Conservation (phyloP, 1,140 invertebrate species). For the Heliconius eleuchia region DNA sequence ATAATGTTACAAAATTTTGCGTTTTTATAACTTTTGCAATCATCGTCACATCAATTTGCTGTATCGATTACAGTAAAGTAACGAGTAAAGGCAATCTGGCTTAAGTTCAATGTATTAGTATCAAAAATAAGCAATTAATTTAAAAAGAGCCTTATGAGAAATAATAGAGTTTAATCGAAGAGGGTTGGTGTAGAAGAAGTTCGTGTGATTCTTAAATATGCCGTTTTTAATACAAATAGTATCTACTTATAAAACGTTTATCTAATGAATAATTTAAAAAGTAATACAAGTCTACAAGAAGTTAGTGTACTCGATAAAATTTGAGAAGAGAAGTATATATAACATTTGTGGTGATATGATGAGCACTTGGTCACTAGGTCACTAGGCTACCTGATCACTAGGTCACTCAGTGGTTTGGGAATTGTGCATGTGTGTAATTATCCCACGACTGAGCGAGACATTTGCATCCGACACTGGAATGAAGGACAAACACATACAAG, state of each 20-base stretch:
- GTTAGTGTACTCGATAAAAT: too few relatives aligned
- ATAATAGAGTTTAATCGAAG: too few relatives aligned
- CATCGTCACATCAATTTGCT: neutral
- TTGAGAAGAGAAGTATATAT: neutral
- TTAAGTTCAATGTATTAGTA: neutral
- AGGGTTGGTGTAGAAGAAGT: too few relatives aligned
- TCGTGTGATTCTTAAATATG: too few relatives aligned
- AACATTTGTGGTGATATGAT: neutral
- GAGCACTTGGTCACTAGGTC: neutral
- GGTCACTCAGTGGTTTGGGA: conserved; percentile 15
- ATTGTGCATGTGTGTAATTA: conserved; percentile 22
- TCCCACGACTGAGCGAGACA: conserved; percentile 18
- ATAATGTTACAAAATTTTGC: too few relatives aligned
- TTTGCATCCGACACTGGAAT: conserved; percentile 21
- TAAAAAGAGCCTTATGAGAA: too few relatives aligned
- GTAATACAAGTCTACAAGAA: too few relatives aligned
- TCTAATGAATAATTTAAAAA: too few relatives aligned
- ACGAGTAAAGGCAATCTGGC: neutral
- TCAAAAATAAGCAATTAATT: neutral
- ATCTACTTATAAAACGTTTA: too few relatives aligned
- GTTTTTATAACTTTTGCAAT: too few relatives aligned
- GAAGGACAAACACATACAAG: conserved; percentile 13
- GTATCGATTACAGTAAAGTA: conserved; percentile 1
- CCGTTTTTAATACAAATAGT: too few relatives aligned
- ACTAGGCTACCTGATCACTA: neutral